Evolutionary conservation across 2,113 vertebrate genomes (phyloP).

Genomic region (Hipposideros armiger): DNA sequence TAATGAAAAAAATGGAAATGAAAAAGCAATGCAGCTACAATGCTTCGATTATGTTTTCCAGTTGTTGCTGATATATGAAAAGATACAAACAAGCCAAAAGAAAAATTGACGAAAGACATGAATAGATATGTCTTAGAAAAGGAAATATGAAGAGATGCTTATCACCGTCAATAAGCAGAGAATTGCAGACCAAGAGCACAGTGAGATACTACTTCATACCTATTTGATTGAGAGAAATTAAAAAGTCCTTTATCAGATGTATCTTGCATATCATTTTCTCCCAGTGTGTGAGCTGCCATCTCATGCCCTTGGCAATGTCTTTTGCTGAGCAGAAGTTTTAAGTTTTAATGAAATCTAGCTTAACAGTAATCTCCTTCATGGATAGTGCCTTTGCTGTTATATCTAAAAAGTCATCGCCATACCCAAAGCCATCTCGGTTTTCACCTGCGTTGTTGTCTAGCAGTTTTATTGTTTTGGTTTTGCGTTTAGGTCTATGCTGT

Average conservation of each 20-base stretch:
- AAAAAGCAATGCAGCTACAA: neutral
- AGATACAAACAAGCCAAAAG: neutral
- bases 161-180: neutral
- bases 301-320: neutral
- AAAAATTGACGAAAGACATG: neutral
- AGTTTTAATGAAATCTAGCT: neutral
- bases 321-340: neutral
- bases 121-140: neutral
- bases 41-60: conserved; percentile 30
- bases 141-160: neutral
- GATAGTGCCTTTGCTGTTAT: neutral
- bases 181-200: neutral
- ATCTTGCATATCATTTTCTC: neutral
- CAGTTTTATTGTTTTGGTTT: neutral
- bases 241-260: neutral
- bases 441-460: neutral
- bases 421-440: neutral
- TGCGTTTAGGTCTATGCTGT: neutral
- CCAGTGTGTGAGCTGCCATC: neutral
- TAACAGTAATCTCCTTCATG: neutral
- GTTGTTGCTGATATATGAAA: neutral
- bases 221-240: neutral
- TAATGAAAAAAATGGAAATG: neutral
- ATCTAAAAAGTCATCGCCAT: neutral
- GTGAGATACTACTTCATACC: neutral